phyloP scores from a whole-genome alignment of 1,140 invertebrate species.

The Proctacanthus coquilletti region DNA sequence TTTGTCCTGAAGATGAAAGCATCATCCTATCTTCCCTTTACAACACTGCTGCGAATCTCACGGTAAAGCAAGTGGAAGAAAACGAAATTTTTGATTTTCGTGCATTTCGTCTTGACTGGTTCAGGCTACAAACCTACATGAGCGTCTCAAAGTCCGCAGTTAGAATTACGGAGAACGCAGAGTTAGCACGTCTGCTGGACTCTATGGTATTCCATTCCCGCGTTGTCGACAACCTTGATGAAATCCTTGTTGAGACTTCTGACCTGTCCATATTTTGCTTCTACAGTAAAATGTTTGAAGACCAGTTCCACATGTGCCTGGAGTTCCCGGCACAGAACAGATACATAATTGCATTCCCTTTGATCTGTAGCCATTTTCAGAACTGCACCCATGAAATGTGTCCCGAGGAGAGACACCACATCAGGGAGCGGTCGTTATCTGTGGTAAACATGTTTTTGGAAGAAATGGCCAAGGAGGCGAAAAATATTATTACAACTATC shows the following conservation, averaged over 20 bases:
- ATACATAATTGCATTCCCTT: constrained; percentile 92
- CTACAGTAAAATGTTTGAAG: constrained; percentile 92
- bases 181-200: constrained; percentile 84
- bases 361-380: constrained; percentile 96
- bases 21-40: constrained; percentile 87
- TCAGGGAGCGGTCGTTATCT: constrained; percentile 85
- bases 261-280: constrained; percentile 97
- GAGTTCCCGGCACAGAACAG: constrained; percentile 96
- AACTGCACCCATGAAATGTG: constrained; percentile 96
- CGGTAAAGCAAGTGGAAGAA: constrained; percentile 92
- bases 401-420: constrained; percentile 95
- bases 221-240: constrained; percentile 97
- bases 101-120: constrained; percentile 92
- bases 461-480: constrained; percentile 97
- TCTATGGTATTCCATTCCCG: constrained; percentile 94
- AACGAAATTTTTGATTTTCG: constrained; percentile 94
- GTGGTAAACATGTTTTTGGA: constrained; percentile 96
- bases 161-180: constrained; percentile 69
- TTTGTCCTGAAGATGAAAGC: constrained; percentile 87
- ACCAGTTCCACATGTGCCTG: constrained; percentile 96
- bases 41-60: constrained; percentile 71
- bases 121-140: constrained; percentile 87
- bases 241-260: constrained; percentile 90
- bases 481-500: constrained; percentile 96
- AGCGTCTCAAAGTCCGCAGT: constrained; percentile 72